Evolutionary conservation across 1,140 invertebrate species (phyloP), one percentile per base, ranked within the genome.

Genomic region (Orius laevigatus): DNA sequence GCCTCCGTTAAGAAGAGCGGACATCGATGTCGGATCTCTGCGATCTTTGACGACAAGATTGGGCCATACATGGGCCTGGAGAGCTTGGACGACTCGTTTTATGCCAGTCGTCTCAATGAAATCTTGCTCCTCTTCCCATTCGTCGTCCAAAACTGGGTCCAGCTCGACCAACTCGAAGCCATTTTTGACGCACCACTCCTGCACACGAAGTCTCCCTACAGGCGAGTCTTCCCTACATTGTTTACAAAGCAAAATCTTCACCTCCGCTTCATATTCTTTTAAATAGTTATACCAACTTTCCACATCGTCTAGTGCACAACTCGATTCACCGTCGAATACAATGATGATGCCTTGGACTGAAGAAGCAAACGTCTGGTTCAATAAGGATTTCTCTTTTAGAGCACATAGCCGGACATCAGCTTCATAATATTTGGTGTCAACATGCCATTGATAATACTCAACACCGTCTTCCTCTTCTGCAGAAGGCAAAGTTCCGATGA

Each of bases 21-120:
- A 20, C 35, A 55, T 44, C 8, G 15, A 33, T 9, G 54, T 54
- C 5, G 52, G 48, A 19, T 51, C 48, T 48, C 33, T 49, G 4
- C 46, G 39, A 8, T 53, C 48, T 74, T 84, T 84, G 57, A 82
- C 67, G 36, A 62, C 62, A 36, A 85, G 66, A 61, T 83, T 83
- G 39, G 81, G 72, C 84, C 84, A 87, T 34, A 72, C 70, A 61
- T 85, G 78, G 50, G 81, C 76, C 62, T 84, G 72, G 19, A 86
- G 62, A 53, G 78, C 79, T 68, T 84, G 79, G 15, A 77, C 66
- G n/a, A 87, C 70, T 63, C 83, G 70, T 10, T 75, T 71, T 11
- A 80, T 72, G 16, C 82, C 81, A 56, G 71, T 70, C 55, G 74
- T 77, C 58, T 79, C 76, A 32, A 61, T 58, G 58, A 79, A 77